A percentile compares a stretch with the other conserved stretches of the same genome.
Conservation (phyloP, 2,888 invertebrate genomes). For the Archips xylosteana region DNA sequence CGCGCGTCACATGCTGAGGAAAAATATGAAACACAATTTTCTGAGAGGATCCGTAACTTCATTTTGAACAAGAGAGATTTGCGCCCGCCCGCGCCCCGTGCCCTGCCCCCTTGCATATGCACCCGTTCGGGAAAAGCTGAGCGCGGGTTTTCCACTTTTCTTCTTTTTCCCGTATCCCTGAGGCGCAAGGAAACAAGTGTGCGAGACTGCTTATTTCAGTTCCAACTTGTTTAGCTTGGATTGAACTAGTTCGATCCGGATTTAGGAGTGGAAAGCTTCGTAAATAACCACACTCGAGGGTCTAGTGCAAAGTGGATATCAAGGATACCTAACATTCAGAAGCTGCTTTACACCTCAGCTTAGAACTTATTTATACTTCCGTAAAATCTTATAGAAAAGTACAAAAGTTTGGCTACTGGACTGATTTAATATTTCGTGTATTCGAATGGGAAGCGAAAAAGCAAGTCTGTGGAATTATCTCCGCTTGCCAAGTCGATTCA, state of each 20-base stretch:
- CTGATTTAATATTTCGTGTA: conserved; percentile 6
- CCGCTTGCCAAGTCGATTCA: conserved; percentile 62
- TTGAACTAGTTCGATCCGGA: conserved; percentile 72
- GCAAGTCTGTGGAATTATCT: conserved; percentile 47
- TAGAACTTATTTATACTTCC: conserved; percentile 44
- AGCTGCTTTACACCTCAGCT: conserved; percentile 39
- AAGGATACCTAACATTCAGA: conserved; percentile 46
- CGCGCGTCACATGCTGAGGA: conserved; percentile 64
- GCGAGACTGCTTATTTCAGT: conserved; percentile 75
- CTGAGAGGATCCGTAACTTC: conserved; percentile 76
- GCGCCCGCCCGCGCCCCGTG: conserved; percentile 54
- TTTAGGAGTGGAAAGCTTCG: conserved; percentile 67
- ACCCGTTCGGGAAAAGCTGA: conserved; percentile 56
- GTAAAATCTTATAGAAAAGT: background rate
- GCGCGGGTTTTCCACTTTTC: conserved; percentile 64
- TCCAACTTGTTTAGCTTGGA: conserved; percentile 76
- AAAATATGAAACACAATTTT: conserved; percentile 77
- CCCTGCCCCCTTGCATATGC: conserved; percentile 69
- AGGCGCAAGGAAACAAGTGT: conserved; percentile 73
- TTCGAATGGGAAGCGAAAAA: conserved; percentile 45
- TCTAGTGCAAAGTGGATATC: conserved; percentile 55
- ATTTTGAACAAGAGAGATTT: conserved; percentile 78
- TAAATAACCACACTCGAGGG: conserved; percentile 57
- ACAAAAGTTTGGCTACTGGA: background rate
- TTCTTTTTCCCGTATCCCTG: conserved; percentile 66